Evolutionary conservation across 2,888 invertebrate genomes (phyloP), one percentile per base, ranked within the genome.

Genomic region (Cataglyphis rosenhaueri): DNA sequence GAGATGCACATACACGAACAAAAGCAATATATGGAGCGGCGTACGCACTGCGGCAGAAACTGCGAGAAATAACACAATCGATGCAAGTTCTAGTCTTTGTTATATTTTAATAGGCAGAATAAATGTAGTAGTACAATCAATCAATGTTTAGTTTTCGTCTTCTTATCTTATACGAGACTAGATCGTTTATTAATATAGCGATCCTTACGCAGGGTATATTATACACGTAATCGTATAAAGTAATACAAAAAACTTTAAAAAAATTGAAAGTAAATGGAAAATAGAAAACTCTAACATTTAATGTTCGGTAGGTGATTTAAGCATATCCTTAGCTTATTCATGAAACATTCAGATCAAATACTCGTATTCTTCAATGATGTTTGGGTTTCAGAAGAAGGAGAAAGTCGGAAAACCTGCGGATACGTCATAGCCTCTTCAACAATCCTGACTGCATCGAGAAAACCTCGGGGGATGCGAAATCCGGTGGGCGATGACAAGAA

Each of bases 381-480:
- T 84, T 84, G 76, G n/a, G 65, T 85, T 87, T 79, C 82, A 87
- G 87, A 64, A 25, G 38, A 52, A 52, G n/a, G 55, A 38, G 48
- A 12, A 32, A n/a, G 9, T 57, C 35, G 64, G 52, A 55, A 48
- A 70, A 10, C 3, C 59, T 25, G 44, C 66, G 18, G 21, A 41
- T 18, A 32, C 41, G 29, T 38, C 76, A 32, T 44, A 78, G 21
- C 21, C 32, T 59, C 35, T 32, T 32, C 71, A 84, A 88, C 83
- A 83, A 73, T 70, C 59, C 74, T 48, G 57, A 62, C 59, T 62
- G 79, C 68, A 85, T 66, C 84, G 84, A 71, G 74, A 85, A 89
- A 88, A 82, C 85, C 75, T 68, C 92, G 88, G 92, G 94, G 93
- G 92, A 94, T 94, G 94, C 93, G 90, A 94, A 90, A 91, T 88